Evolutionary conservation across 2,113 vertebrate species (phyloP).

Genomic region (Furnarius figulus): DNA sequence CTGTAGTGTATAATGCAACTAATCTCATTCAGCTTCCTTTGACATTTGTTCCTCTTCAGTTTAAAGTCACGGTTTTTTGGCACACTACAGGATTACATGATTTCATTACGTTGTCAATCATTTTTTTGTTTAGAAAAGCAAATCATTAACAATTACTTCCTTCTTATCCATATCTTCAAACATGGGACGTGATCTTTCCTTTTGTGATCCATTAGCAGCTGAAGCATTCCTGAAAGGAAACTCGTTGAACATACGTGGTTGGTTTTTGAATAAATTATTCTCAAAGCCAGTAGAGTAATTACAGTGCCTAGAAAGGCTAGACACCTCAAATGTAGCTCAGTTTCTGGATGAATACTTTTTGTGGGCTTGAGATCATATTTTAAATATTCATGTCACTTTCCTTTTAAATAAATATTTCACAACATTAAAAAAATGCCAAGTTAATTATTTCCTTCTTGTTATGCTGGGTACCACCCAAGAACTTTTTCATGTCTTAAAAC

Average conservation of each 20-base stretch:
- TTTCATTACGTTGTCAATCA: neutral
- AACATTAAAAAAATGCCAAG: neutral
- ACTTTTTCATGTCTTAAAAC: neutral
- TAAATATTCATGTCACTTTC: neutral
- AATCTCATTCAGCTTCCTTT: neutral
- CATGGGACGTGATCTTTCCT: neutral
- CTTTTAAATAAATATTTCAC: constrained; percentile 19
- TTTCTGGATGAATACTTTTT: neutral
- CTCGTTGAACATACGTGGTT: neutral
- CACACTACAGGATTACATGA: neutral
- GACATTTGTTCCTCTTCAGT: neutral
- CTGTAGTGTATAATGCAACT: neutral
- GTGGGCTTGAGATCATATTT: neutral
- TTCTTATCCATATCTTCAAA: constrained; percentile 10
- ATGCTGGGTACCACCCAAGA: neutral
- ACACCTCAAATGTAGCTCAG: neutral
- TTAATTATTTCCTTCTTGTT: neutral
- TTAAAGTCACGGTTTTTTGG: neutral
- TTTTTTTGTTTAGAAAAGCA: constrained; percentile 2
- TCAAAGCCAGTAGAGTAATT: neutral
- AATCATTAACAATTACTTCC: constrained; percentile 9
- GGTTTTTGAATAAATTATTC: neutral
- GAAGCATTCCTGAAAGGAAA: constrained; percentile 15
- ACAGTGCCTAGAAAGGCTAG: neutral
- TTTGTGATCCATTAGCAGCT: constrained; percentile 1